Conservation (phyloP, 2,888 invertebrate species). For the Dasysyrphus albostriatus region DNA sequence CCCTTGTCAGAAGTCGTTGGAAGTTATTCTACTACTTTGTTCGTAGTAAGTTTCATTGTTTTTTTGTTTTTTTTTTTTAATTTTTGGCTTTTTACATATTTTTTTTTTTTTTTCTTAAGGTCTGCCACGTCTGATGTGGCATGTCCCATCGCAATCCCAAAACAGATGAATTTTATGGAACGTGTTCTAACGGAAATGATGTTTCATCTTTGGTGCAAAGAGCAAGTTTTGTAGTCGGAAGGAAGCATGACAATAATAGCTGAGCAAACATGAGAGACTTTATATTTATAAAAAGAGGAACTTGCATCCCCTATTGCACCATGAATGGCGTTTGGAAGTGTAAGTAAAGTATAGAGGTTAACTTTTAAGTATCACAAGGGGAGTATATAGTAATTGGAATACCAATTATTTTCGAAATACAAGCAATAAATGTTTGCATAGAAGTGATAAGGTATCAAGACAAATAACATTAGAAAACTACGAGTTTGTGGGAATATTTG, state of each 20-base stretch:
- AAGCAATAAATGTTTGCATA: background rate
- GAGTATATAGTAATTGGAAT: constrained; percentile 19
- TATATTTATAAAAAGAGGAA: background rate
- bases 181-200: constrained; percentile 49
- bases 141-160: constrained; percentile 39
- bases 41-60: constrained; percentile 49
- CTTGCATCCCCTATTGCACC: constrained; percentile 41
- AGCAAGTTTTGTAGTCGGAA: constrained; percentile 7
- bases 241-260: constrained; percentile 44
- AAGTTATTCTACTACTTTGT: constrained; percentile 64
- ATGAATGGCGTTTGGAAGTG: constrained; percentile 9
- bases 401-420: constrained; percentile 15
- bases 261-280: constrained; percentile 1
- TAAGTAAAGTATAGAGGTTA: constrained; percentile 11
- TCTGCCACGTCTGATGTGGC: constrained; percentile 33
- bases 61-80: too few species aligned
- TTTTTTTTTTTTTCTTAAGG: too few species aligned
- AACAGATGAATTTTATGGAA: constrained; percentile 67
- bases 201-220: constrained; percentile 29
- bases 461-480: background rate
- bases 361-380: constrained; percentile 17
- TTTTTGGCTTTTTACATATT: background rate
- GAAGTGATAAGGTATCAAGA: background rate
- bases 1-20: constrained; percentile 67
- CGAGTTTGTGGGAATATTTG: background rate